A percentile compares a stretch with the other conserved stretches of the same genome.
Conservation (phyloP, 2,888 invertebrate genomes). For the Hemaris fuciformis region DNA sequence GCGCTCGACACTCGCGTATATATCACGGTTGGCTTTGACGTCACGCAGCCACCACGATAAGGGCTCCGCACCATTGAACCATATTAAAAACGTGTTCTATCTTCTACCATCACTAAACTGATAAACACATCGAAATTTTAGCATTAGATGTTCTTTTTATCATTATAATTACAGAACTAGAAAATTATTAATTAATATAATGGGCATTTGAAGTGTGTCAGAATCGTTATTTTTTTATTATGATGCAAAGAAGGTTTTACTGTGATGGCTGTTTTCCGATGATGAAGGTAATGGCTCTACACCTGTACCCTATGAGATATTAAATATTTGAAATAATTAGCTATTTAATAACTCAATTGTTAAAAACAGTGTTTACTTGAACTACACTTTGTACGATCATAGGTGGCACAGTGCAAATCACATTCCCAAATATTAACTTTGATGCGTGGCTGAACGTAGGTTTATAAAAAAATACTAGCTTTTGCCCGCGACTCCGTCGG, state of each 20-base stretch:
- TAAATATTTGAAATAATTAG: neutral
- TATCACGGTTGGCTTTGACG: constrained; percentile 61
- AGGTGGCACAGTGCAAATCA: neutral
- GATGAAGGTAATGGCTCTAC: neutral
- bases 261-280: neutral
- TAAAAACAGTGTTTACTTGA: neutral
- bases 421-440: neutral
- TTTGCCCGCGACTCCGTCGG: too few species aligned
- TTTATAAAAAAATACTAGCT: too few species aligned
- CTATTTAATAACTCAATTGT: neutral
- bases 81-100: constrained; percentile 32
- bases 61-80: constrained; percentile 41
- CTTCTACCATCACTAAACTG: constrained; percentile 13
- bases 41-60: constrained; percentile 53
- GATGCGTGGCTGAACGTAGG: too few species aligned
- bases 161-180: too few species aligned
- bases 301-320: neutral
- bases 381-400: neutral
- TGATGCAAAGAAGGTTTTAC: neutral
- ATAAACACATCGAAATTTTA: neutral
- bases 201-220: too few species aligned
- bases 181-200: too few species aligned
- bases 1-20: constrained; percentile 62
- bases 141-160: neutral
- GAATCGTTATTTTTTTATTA: too few species aligned